These are phyloP conservation scores for Anolis apletophallus DNA, from an alignment of 2,797 vertebrate genomes.

Conservation along the genomic window DNA sequence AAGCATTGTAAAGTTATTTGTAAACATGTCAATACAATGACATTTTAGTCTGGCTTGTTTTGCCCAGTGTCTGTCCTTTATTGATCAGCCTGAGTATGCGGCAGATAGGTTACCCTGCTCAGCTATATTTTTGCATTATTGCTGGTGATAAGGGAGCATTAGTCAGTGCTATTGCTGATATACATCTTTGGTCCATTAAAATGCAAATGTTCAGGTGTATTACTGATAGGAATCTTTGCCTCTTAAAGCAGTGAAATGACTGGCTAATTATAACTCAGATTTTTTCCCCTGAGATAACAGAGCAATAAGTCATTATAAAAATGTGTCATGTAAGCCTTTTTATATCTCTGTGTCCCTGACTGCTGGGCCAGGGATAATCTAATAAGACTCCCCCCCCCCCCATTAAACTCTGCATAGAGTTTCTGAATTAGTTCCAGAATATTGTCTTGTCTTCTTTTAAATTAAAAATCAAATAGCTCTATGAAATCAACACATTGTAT, in stretches of 20 bases:
- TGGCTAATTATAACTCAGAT: constrained; percentile 71
- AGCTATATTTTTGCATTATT: constrained; percentile 61
- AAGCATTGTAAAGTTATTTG: constrained; percentile 54
- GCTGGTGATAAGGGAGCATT: constrained; percentile 61
- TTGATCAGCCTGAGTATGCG: constrained; percentile 42
- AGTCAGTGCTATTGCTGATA: constrained; percentile 66
- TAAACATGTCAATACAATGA: constrained; percentile 44
- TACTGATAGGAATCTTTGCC: constrained; percentile 70
- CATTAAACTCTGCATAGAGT: constrained; percentile 23
- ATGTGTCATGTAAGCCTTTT: constrained; percentile 67
- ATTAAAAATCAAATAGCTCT: constrained; percentile 59
- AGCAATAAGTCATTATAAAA: constrained; percentile 73
- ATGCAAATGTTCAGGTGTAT: constrained; percentile 75
- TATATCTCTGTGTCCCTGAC: constrained; percentile 62
- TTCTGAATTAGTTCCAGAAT: constrained; percentile 59
- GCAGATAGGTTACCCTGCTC: constrained; percentile 43
- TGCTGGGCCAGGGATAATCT: constrained; percentile 66
- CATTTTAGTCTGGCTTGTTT: constrained; percentile 55
- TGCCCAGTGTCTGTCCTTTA: constrained; percentile 53
- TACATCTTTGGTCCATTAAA: constrained; percentile 75
- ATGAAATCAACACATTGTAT: neutral
- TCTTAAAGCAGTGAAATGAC: constrained; percentile 57
- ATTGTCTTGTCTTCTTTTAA: constrained; percentile 62
- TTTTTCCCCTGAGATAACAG: constrained; percentile 69
- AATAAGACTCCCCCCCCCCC: constrained; percentile 46